Conservation (phyloP, 2,888 invertebrate species). For the Sphaerophoria rueppellii region DNA sequence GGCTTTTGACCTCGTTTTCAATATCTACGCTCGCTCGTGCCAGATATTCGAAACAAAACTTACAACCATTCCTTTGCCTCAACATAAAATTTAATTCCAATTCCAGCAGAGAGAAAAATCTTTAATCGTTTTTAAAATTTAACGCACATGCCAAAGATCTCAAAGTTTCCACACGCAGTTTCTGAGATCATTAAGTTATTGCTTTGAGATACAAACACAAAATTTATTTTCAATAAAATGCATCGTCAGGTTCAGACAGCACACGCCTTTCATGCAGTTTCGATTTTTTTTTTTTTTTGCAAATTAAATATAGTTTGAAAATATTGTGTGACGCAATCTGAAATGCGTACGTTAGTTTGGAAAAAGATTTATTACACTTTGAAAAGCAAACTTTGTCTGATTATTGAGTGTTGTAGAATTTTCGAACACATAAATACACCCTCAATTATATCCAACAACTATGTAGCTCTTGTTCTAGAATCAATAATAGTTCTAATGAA, state of each 20-base stretch:
- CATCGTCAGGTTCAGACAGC: neutral
- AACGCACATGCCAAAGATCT: no score
- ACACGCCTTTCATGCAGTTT: conserved; percentile 33
- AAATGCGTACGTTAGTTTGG: conserved; percentile 34
- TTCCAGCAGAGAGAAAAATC: neutral
- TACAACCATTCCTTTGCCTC: neutral
- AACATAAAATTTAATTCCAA: neutral
- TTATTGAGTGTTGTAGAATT: neutral
- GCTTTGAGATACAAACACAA: neutral
- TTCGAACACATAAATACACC: neutral
- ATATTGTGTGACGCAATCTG: conserved; percentile 57
- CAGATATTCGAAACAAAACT: neutral
- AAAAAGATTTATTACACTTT: conserved; percentile 50
- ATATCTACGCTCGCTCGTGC: conserved; percentile 13
- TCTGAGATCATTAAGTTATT: neutral
- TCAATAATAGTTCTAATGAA: conserved; percentile 25
- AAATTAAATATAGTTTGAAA: conserved; percentile 41
- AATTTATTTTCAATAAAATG: neutral
- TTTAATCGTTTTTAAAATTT: no score
- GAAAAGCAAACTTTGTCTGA: neutral
- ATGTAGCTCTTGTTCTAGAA: conserved; percentile 44
- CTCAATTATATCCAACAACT: conserved; percentile 18
- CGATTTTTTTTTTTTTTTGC: conserved; percentile 17
- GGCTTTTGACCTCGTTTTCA: conserved; percentile 19
- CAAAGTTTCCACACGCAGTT: conserved; percentile 10